Conservation (phyloP, 35 echinoderm and acorn worm species). For the Apostichopus japonicus region DNA sequence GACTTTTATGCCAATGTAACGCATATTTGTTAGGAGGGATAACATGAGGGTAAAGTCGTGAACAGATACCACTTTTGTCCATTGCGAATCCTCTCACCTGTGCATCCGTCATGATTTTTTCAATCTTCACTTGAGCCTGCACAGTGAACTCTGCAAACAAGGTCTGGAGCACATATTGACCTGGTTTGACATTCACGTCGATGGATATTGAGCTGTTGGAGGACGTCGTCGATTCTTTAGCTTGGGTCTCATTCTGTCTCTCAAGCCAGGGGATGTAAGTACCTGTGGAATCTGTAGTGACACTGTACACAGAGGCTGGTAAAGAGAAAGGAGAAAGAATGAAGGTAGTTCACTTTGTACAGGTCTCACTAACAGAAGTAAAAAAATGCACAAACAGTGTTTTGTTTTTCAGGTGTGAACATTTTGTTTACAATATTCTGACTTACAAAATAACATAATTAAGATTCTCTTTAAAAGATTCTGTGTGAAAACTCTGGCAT, state of each 20-base stretch:
- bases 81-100: constrained; percentile 50
- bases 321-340: too few relatives aligned
- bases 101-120: constrained; percentile 96
- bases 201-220: constrained; percentile 78
- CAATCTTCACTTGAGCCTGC: constrained; percentile 96
- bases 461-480: too few relatives aligned
- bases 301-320: constrained; percentile 32
- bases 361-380: not conserved
- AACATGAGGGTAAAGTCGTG: too few relatives aligned
- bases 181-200: constrained; percentile 96
- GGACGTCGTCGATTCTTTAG: constrained; percentile 53
- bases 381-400: not conserved
- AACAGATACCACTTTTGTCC: too few relatives aligned
- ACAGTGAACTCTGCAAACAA: constrained; percentile 99
- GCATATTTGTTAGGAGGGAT: too few relatives aligned
- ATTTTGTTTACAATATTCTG: too few relatives aligned
- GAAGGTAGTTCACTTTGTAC: too few relatives aligned
- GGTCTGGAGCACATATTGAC: constrained; percentile 98
- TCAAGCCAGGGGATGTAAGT: constrained; percentile 47
- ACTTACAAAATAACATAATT: too few relatives aligned
- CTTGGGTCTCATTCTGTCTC: constrained; percentile 25
- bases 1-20: too few relatives aligned
- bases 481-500: too few relatives aligned
- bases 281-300: constrained; percentile 28
- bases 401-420: too few relatives aligned